Conservation (phyloP, 1,140 invertebrate genomes). For the Brachionus sp. region DNA sequence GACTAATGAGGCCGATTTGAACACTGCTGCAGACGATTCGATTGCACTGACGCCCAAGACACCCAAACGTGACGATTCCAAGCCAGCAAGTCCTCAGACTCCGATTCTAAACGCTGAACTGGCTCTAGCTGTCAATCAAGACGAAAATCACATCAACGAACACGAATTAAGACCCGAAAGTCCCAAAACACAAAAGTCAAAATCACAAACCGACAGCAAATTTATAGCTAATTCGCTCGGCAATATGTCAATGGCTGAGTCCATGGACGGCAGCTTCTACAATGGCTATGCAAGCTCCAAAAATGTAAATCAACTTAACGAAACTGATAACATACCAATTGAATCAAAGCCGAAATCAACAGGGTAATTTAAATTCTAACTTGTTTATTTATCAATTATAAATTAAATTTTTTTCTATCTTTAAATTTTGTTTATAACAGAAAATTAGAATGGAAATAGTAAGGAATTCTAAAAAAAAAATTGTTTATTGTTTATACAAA, state of each 20-base stretch:
- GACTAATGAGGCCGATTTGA: constrained; percentile 44
- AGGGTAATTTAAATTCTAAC: neutral
- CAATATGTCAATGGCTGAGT: constrained; percentile 34
- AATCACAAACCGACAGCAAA: neutral
- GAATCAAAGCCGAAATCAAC: constrained; percentile 38
- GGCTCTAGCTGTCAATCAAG: neutral
- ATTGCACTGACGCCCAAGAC: constrained; percentile 43
- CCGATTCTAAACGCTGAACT: neutral
- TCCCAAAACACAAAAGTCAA: neutral
- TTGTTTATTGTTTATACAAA: neutral
- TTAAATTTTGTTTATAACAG: neutral
- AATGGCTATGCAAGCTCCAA: constrained; percentile 32
- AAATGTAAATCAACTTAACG: neutral
- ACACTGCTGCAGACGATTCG: constrained; percentile 35
- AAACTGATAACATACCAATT: constrained; percentile 40
- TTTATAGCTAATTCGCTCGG: neutral
- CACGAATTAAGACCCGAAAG: neutral
- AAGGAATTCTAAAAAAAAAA: neutral
- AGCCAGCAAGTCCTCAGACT: constrained; percentile 31
- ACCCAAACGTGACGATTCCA: constrained; percentile 25
- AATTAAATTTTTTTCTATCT: neutral
- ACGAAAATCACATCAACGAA: neutral
- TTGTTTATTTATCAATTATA: neutral
- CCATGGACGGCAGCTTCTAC: constrained; percentile 30
- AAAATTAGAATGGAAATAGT: constrained; percentile 36